Evolutionary conservation across 2,113 vertebrate species (phyloP).

Genomic region (Sebastes fasciatus): DNA sequence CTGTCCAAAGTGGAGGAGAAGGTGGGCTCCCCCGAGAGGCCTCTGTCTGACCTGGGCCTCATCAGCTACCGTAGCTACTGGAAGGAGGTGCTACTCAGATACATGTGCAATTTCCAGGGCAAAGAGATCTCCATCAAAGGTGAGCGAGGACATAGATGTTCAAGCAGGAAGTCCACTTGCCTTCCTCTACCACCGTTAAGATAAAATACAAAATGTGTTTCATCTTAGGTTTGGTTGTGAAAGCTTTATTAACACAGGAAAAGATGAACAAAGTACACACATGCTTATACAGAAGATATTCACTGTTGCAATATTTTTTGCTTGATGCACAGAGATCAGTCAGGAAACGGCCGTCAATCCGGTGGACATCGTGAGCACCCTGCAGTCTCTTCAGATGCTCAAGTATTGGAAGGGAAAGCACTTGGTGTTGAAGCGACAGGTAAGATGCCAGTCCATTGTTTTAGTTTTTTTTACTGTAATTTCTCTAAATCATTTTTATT

Average conservation of each 20-base stretch:
- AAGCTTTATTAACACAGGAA: conserved; percentile 1
- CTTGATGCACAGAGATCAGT: conserved; percentile 92
- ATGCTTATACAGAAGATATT: conserved; percentile 5
- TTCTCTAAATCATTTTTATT: background rate
- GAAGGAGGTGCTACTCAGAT: conserved; percentile 97
- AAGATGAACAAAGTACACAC: background rate
- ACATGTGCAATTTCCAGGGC: conserved; percentile 97
- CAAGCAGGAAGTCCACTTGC: background rate
- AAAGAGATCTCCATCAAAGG: conserved; percentile 99
- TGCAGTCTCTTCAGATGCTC: conserved; percentile 99
- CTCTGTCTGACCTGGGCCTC: conserved; percentile 95
- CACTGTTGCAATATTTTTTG: conserved; percentile 6
- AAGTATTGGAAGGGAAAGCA: conserved; percentile 99
- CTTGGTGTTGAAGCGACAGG: conserved; percentile 97
- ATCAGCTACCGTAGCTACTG: conserved; percentile 99
- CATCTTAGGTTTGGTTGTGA: background rate
- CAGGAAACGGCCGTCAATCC: conserved; percentile 98
- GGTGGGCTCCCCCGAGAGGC: conserved; percentile 95
- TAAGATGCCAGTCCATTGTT: conserved; percentile 50
- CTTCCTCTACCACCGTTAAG: background rate
- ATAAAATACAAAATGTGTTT: background rate
- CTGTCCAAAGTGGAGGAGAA: conserved; percentile 99
- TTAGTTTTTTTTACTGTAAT: background rate
- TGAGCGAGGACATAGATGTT: conserved; percentile 10
- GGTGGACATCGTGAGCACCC: conserved; percentile 97